These are phyloP conservation scores for Diplogasteroides magnus DNA, from an alignment of 1,140 invertebrate genomes.

Conservation along the genomic window DNA sequence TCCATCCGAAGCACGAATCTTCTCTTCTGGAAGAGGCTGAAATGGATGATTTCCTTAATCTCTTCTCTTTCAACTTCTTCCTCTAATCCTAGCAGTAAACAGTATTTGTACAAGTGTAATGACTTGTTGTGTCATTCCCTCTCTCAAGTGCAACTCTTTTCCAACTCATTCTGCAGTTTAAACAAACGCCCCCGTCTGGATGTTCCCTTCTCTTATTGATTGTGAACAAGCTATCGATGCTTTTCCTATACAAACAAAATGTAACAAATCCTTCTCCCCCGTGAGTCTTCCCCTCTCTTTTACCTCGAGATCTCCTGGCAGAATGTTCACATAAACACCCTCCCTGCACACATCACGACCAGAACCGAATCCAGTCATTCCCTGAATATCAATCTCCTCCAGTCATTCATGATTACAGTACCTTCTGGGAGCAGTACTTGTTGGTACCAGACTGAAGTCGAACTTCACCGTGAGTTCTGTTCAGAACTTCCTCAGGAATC, in stretches of 20 bases:
- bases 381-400: too few species aligned
- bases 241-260: not conserved
- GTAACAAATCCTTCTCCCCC: not conserved
- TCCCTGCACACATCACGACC: slow-evolving; percentile 55
- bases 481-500: slow-evolving; percentile 47
- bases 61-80: too few species aligned
- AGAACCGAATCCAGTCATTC: slow-evolving; percentile 51
- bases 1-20: slow-evolving; percentile 53
- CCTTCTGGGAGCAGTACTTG: slow-evolving; percentile 24
- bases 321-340: slow-evolving; percentile 44
- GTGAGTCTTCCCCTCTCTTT: not conserved
- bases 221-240: not conserved
- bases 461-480: slow-evolving; percentile 51
- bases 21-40: slow-evolving; percentile 54
- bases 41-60: too few species aligned
- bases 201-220: too few species aligned
- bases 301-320: slow-evolving; percentile 51
- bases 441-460: slow-evolving; percentile 55
- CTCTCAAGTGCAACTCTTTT: too few species aligned
- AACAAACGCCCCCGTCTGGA: too few species aligned
- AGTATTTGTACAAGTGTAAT: too few species aligned
- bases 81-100: too few species aligned
- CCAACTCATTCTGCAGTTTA: too few species aligned
- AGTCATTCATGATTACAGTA: not conserved
- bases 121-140: too few species aligned